These are phyloP conservation scores for Neuroscelio doddi DNA, from an alignment of 2,888 invertebrate species.

Conservation along the genomic window DNA sequence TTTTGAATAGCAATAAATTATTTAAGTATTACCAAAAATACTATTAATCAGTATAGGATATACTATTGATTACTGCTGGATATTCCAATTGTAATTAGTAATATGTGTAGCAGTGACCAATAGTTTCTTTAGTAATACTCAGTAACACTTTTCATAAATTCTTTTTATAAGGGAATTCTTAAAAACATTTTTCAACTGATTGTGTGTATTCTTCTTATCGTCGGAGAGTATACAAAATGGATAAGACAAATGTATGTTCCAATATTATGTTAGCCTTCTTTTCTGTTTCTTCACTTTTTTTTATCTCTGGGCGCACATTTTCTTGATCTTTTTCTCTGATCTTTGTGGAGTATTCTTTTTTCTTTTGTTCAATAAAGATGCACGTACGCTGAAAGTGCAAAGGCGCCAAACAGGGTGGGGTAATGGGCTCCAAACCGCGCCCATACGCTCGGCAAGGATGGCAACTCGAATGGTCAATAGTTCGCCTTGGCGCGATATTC, in stretches of 20 bases:
- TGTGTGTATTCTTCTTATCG: too few relatives aligned
- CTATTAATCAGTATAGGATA: too few relatives aligned
- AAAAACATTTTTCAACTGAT: too few relatives aligned
- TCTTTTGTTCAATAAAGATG: slow-evolving; percentile 6
- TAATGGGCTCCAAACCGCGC: slow-evolving; percentile 53
- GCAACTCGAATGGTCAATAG: slow-evolving; percentile 52
- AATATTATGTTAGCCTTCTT: not conserved
- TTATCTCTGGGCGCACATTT: not conserved
- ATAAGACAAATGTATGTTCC: not conserved
- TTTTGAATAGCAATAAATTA: too few relatives aligned
- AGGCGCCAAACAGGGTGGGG: slow-evolving; percentile 42
- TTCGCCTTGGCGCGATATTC: slow-evolving; percentile 7
- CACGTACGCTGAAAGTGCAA: slow-evolving; percentile 19
- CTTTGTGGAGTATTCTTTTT: not conserved
- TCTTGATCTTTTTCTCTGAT: not conserved
- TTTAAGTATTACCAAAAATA: too few relatives aligned
- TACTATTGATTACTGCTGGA: too few relatives aligned
- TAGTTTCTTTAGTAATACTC: too few relatives aligned
- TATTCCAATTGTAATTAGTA: too few relatives aligned
- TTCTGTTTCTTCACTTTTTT: not conserved
- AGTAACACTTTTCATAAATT: too few relatives aligned
- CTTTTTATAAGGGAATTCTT: too few relatives aligned
- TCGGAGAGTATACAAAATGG: too few relatives aligned
- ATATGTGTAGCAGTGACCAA: too few relatives aligned
- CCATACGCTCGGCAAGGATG: slow-evolving; percentile 53